These are phyloP conservation scores for Drosophila pseudoananassae DNA, from an alignment of 1,140 invertebrate genomes.

Conservation along the genomic window DNA sequence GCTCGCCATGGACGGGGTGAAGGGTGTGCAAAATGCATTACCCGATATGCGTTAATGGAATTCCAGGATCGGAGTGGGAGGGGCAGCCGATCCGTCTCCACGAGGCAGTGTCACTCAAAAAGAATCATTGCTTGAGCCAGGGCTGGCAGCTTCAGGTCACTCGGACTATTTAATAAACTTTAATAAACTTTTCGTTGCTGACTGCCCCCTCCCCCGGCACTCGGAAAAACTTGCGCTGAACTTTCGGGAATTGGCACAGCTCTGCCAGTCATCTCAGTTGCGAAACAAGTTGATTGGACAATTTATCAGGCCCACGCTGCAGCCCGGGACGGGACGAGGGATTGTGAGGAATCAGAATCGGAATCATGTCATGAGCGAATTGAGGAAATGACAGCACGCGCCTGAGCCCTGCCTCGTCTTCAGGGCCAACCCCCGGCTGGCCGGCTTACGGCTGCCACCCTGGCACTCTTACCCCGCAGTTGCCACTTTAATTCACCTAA, in stretches of 20 bases:
- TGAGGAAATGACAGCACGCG: slow-evolving; percentile 65
- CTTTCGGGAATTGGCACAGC: slow-evolving; percentile 56
- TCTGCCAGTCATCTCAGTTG: slow-evolving; percentile 47
- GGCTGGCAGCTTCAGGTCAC: slow-evolving; percentile 8
- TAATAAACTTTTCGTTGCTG: slow-evolving; percentile 50
- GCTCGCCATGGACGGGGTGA: slow-evolving; percentile 16
- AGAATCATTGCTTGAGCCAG: slow-evolving; percentile 42
- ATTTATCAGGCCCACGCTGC: slow-evolving; percentile 54
- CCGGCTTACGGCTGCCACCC: slow-evolving; percentile 30
- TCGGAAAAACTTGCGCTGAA: slow-evolving; percentile 40
- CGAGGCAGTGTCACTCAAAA: slow-evolving; percentile 11
- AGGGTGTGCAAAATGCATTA: slow-evolving; percentile 53
- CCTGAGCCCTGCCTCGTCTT: slow-evolving; percentile 10
- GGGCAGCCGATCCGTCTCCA: background rate
- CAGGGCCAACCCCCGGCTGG: slow-evolving; percentile 32
- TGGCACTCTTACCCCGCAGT: slow-evolving; percentile 1
- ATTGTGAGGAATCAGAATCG: slow-evolving; percentile 8
- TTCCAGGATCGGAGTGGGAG: slow-evolving; percentile 1
- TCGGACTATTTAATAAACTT: slow-evolving; percentile 52
- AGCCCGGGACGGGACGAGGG: background rate
- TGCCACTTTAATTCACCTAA: slow-evolving; percentile 72
- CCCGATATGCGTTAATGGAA: slow-evolving; percentile 53
- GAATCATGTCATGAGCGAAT: slow-evolving; percentile 49
- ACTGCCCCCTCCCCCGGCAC: background rate
- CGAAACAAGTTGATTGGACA: slow-evolving; percentile 80